Base-by-base conservation (phyloP, 2,888 invertebrate species). In the Antheraea yamamai region DNA sequence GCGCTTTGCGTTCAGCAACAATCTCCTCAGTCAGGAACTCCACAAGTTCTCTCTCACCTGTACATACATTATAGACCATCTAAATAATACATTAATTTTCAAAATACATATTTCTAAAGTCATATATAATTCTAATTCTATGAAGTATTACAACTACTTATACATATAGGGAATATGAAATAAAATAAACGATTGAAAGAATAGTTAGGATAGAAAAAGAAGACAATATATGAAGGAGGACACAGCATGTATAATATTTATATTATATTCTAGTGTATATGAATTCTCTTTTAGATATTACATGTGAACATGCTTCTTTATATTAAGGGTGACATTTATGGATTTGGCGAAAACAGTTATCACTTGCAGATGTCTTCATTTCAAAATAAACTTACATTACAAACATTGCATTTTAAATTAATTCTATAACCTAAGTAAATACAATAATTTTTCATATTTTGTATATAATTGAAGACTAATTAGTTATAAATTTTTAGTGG, bases 21-120 rank as follows among this genome's bases (percentile, higher is more conserved):
- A 99, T 99, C 94, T 99, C 99, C 85, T 99, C 98, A 1, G 97
- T 97, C 47, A 99, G 93, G 88, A 99, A 99, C 87, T 98, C 98
- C 0, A 98, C 97, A 73, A 99, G 94, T 87, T 98, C 98, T 80
- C 97, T 96, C 88, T 98, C 98, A 83, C 97, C 98, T 98, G 83
- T 55, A 66, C 30, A 72, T 51, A 39, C 51, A 23, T 51, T 47
- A 52, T n/a, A 52, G 23, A 72, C 72, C n/a, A 47, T 51, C 20
- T 72, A 72, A 68, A 68, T 68, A 35, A 68, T 35, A 52, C 12
- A 52, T 16, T 55, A 23, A 61, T 61, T 23, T 23, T 12, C 7
- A 12, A 61, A 61, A 61, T 23, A 23, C 23, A 23, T 6, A 23
- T 23, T n/a, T 23, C 61, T 0, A 23, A 61, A 23, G 10, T 47